A percentile compares a stretch with the other conserved stretches of the same genome.
phyloP scores from a whole-genome alignment of 2,113 vertebrate species.

The Tonatia bakeri region DNA sequence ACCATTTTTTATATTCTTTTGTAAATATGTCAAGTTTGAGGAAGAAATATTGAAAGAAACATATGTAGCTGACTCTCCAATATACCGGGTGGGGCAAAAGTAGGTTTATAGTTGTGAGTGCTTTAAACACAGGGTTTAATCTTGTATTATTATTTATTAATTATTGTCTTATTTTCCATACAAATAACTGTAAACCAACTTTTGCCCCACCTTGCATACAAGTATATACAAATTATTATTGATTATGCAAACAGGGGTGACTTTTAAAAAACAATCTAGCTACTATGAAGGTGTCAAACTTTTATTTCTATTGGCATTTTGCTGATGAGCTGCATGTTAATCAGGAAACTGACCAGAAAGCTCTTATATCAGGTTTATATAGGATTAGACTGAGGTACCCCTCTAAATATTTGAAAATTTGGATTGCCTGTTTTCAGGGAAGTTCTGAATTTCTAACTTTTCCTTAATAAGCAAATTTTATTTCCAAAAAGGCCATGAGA shows the following conservation, averaged over 20 bases:
- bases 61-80: not conserved
- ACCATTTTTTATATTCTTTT: not conserved
- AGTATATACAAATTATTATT: not conserved
- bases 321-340: not conserved
- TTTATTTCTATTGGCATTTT: not conserved
- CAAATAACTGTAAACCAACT: not conserved
- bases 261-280: not conserved
- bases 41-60: not conserved
- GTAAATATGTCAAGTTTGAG: not conserved
- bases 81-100: not conserved
- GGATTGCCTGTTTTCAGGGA: not conserved
- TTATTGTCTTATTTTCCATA: not conserved
- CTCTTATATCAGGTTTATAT: not conserved
- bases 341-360: not conserved
- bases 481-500: not conserved
- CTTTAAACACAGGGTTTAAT: not conserved
- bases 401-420: constrained; percentile 24
- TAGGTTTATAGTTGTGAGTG: too few species aligned
- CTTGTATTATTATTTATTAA: not conserved
- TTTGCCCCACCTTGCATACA: not conserved
- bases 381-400: not conserved
- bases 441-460: not conserved
- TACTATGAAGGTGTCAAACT: not conserved
- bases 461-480: constrained; percentile 36
- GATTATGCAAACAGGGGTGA: not conserved